Percentiles rank a stretch among this genome's conserved stretches.
These are phyloP conservation scores for Himalopsyche tibetana DNA, from an alignment of 2,888 invertebrate species.

Conservation along the genomic window DNA sequence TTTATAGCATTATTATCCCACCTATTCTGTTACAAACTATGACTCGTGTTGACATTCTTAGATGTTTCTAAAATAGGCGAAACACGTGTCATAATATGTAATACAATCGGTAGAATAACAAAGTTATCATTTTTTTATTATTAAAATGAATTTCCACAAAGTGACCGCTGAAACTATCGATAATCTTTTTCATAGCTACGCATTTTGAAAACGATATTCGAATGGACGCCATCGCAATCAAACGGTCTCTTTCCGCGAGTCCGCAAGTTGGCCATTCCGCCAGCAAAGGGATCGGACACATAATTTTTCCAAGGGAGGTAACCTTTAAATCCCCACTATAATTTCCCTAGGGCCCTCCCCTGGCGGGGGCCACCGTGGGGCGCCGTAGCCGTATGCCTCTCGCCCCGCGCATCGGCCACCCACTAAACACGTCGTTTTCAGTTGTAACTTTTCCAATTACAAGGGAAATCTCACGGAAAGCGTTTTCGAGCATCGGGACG, in stretches of 20 bases:
- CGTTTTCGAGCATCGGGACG: conserved; percentile 13
- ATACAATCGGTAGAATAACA: too few species aligned
- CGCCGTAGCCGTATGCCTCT: conserved; percentile 8
- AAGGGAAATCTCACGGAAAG: conserved; percentile 53
- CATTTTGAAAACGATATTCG: background rate
- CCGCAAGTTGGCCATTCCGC: conserved; percentile 18
- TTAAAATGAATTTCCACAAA: too few species aligned
- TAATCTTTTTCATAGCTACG: too few species aligned
- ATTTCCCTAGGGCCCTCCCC: conserved; percentile 77
- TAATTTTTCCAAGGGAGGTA: conserved; percentile 69
- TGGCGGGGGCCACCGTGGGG: conserved; percentile 75
- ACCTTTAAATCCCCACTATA: conserved; percentile 79
- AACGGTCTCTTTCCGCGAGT: background rate
- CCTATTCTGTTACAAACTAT: too few species aligned
- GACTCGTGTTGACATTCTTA: too few species aligned
- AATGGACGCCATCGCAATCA: conserved; percentile 9
- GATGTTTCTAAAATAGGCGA: too few species aligned
- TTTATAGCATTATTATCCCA: too few species aligned
- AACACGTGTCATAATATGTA: too few species aligned
- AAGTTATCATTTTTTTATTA: too few species aligned
- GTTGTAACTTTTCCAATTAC: conserved; percentile 66
- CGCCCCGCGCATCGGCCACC: conserved; percentile 45
- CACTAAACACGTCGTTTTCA: conserved; percentile 64
- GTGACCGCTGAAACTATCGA: too few species aligned
- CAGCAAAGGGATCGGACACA: conserved; percentile 56